Evolutionary conservation across 2,888 invertebrate species (phyloP), one percentile per base, ranked within the genome.

Genomic region (Laspeyria flexula): DNA sequence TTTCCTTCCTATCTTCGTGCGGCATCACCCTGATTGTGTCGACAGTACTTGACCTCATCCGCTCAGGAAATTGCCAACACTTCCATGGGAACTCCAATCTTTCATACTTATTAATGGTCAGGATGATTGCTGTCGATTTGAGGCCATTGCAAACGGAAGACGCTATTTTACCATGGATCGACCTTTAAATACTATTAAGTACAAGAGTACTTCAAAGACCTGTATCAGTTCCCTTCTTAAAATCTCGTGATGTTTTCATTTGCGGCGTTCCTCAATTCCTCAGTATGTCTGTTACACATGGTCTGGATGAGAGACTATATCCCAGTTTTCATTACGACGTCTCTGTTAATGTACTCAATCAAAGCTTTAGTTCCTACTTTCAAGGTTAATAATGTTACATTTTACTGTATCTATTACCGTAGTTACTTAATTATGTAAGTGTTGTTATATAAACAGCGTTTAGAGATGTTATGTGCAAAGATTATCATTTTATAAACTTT

Each of bases 1-100:
- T 66, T 83, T 86, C 85, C 84, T 79, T 75, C 65, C 72, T 65
- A 68, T 65, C 65, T 77, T 79, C 65, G 75, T 58, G 73, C 75
- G 55, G 56, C 67, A 75, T 79, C 78, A 74, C 62, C 70, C 54
- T 71, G 64, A 74, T 72, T 69, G 71, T 64, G 61, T 65, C 65
- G 39, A 38, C 16, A 43, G 63, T 64, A 73, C 74, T 78, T 82
- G 83, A 84, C 84, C 82, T 71, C 81, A 57, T 73, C 75, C 73
- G 82, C 49, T 34, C 53, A 65, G 69, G 85, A 86, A 80, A 82
- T 85, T 81, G 73, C 75, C 51, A 65, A 74, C 72, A 74, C 78
- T 80, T 80, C 79, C 77, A 72, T 57, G 56, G 59, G 55, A 65
- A 67, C 56, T 53, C 54, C 58, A 59, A 74, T 64, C 69, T 68